Percentiles rank a stretch among this genome's conserved stretches.
These are phyloP conservation scores for Elephantulus edwardii DNA, from an alignment of 2,113 vertebrate genomes.

Conservation along the genomic window DNA sequence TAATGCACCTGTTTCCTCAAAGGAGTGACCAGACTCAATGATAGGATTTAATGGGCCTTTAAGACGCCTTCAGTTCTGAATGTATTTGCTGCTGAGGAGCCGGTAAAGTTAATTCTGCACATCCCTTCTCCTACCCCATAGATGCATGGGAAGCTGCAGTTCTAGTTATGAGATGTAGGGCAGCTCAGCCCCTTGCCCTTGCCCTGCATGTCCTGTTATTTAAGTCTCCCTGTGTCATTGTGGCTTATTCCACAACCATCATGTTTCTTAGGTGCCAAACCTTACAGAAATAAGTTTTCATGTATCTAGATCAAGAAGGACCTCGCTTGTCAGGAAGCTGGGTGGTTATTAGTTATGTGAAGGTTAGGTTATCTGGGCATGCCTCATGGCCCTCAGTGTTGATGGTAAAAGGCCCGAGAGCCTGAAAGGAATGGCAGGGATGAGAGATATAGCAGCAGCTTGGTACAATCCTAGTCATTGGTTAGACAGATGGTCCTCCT, in stretches of 20 bases:
- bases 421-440: conserved; percentile 64
- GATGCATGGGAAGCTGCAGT: conserved; percentile 74
- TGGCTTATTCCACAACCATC: conserved; percentile 72
- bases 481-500: conserved; percentile 60
- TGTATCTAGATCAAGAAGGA: conserved; percentile 45
- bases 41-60: conserved; percentile 46
- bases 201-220: conserved; percentile 78
- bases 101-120: conserved; percentile 65
- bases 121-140: conserved; percentile 53
- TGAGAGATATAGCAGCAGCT: conserved; percentile 62
- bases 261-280: conserved; percentile 79
- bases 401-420: conserved; percentile 25
- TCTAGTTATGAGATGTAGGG: conserved; percentile 69
- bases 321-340: conserved; percentile 45
- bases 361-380: conserved; percentile 3
- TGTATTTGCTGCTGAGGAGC: conserved; percentile 76
- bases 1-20: conserved; percentile 43
- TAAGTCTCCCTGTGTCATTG: conserved; percentile 73
- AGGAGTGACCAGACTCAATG: conserved; percentile 52
- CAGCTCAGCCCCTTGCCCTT: conserved; percentile 67
- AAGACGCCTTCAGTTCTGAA: conserved; percentile 67
- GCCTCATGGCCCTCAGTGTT: conserved; percentile 5
- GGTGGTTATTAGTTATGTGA: background rate
- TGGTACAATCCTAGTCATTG: conserved; percentile 53
- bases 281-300: conserved; percentile 70